phyloP scores from a whole-genome alignment of 1,140 invertebrate species.

The Drosophila virilis region DNA sequence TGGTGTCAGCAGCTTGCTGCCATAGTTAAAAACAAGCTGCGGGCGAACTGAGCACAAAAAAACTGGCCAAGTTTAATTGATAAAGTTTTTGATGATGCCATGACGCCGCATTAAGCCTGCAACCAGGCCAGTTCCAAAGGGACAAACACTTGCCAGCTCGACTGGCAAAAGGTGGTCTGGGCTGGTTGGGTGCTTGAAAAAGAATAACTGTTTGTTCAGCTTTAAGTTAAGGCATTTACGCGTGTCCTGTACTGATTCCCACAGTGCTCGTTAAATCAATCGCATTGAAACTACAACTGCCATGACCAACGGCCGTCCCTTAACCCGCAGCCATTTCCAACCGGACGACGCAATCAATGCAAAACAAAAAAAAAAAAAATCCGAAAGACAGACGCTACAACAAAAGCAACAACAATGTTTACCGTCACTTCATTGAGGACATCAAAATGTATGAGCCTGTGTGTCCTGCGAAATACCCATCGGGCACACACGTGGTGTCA shows the following conservation, averaged over 20 bases:
- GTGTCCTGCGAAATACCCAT: slow-evolving; percentile 57
- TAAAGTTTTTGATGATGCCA: slow-evolving; percentile 76
- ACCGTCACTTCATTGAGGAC: slow-evolving; percentile 78
- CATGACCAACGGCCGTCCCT: not conserved
- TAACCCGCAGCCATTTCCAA: slow-evolving; percentile 24
- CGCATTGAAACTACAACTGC: slow-evolving; percentile 68
- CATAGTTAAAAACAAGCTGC: slow-evolving; percentile 54
- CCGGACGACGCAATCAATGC: slow-evolving; percentile 77
- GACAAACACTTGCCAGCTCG: slow-evolving; percentile 12
- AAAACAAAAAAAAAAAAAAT: slow-evolving; percentile 61
- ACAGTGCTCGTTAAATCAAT: slow-evolving; percentile 76
- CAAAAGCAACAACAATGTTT: slow-evolving; percentile 42
- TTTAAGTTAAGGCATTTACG: slow-evolving; percentile 72
- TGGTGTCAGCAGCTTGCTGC: slow-evolving; percentile 46
- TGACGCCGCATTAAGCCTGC: slow-evolving; percentile 75
- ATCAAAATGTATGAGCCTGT: slow-evolving; percentile 76
- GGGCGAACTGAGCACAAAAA: slow-evolving; percentile 58
- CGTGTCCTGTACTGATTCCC: slow-evolving; percentile 71
- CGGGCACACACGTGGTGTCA: slow-evolving; percentile 69
- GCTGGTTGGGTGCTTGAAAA: slow-evolving; percentile 4
- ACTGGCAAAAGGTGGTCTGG: not conserved
- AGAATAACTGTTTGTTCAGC: slow-evolving; percentile 79
- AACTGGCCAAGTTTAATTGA: slow-evolving; percentile 79
- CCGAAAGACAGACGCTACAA: not conserved
- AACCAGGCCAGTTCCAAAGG: slow-evolving; percentile 41